Percentiles rank a stretch among this genome's conserved stretches.
Evolutionary conservation across 1,140 invertebrate genomes (phyloP).

Genomic region (Meloidogyne hapla): DNA sequence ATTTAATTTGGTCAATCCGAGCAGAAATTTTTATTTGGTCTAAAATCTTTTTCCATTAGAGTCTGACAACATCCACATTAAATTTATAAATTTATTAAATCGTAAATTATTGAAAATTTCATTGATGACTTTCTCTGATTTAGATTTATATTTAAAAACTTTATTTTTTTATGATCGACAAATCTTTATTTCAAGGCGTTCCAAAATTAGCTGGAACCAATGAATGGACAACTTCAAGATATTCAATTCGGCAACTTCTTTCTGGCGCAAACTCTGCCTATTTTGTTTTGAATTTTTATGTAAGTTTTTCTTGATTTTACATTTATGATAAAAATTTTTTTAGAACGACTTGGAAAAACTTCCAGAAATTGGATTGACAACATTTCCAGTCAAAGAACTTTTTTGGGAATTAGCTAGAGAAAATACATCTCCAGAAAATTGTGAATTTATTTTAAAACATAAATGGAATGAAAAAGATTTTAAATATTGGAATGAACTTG

Average conservation of each 20-base stretch:
- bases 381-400: constrained; percentile 6
- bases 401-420: constrained; percentile 17
- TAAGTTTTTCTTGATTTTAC: background rate
- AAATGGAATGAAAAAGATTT: constrained; percentile 9
- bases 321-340: too few species aligned
- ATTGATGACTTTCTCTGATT: background rate
- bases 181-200: background rate
- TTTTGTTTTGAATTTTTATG: constrained; percentile 23
- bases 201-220: constrained; percentile 15
- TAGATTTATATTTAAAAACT: background rate
- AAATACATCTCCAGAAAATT: background rate
- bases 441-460: constrained; percentile 13
- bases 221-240: constrained; percentile 11
- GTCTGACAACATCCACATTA: too few species aligned
- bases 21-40: too few species aligned
- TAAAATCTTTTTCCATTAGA: too few species aligned
- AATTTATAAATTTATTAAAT: too few species aligned
- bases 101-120: too few species aligned
- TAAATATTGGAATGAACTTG: background rate
- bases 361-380: constrained; percentile 7
- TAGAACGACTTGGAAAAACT: background rate
- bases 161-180: background rate
- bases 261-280: background rate
- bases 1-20: too few species aligned
- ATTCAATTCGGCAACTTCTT: constrained; percentile 5